Evolutionary conservation across 2,797 vertebrate species (phyloP).

Genomic region (Melanotaenia nigrans): DNA sequence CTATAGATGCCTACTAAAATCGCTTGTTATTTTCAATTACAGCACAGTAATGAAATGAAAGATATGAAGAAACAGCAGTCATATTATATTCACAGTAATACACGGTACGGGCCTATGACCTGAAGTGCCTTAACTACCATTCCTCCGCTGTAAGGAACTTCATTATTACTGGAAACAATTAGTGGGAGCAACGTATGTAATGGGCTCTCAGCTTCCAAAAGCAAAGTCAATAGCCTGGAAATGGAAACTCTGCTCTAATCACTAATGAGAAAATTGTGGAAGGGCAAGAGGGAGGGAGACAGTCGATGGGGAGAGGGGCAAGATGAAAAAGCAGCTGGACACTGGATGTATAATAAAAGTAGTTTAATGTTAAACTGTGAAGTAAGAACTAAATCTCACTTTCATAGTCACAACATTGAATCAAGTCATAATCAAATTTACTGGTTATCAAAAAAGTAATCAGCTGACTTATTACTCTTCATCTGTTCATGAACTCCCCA

Average conservation of each 20-base stretch:
- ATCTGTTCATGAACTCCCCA: conserved; percentile 48
- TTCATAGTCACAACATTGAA: conserved; percentile 48
- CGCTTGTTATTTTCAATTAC: conserved; percentile 49
- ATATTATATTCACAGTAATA: conserved; percentile 61
- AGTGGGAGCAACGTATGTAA: conserved; percentile 78
- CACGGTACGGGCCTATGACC: conserved; percentile 57
- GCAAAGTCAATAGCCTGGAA: conserved; percentile 83
- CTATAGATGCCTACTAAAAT: conserved; percentile 37
- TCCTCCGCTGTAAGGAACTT: conserved; percentile 78
- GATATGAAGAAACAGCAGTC: conserved; percentile 51
- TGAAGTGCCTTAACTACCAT: conserved; percentile 75
- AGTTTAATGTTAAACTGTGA: conserved; percentile 33
- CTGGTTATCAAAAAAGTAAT: conserved; percentile 66
- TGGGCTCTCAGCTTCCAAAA: conserved; percentile 79
- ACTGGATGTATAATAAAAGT: conserved; percentile 54
- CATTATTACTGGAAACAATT: conserved; percentile 85
- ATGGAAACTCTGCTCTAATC: conserved; percentile 84
- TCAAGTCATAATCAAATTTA: conserved; percentile 56
- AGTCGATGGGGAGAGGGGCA: conserved; percentile 63
- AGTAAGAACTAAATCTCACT: conserved; percentile 50
- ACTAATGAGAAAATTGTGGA: conserved; percentile 82
- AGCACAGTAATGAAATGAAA: conserved; percentile 40
- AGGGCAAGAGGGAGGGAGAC: conserved; percentile 58
- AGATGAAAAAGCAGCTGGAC: conserved; percentile 57
- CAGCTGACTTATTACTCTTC: conserved; percentile 58